Conservation (phyloP, 2,888 invertebrate species). For the Heterodera filipjevi region DNA sequence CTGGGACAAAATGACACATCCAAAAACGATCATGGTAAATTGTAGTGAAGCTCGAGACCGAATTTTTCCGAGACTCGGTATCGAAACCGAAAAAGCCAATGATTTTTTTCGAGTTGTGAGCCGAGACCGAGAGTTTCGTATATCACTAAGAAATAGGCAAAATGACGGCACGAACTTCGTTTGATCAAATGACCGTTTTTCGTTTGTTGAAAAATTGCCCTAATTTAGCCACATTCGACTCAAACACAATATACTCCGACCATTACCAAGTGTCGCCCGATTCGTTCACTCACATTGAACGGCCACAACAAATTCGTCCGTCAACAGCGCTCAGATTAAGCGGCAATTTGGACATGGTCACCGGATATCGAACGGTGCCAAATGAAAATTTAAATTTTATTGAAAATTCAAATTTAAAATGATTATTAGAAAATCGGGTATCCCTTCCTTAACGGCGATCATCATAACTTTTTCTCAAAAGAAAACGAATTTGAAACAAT, state of each 20-base stretch:
- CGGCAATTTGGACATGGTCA: slow-evolving; percentile 39
- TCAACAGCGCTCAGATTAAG: slow-evolving; percentile 43
- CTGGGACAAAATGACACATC: not conserved
- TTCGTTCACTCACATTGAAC: slow-evolving; percentile 11
- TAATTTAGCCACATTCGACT: slow-evolving; percentile 42
- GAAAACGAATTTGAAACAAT: too few relatives aligned
- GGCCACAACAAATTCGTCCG: slow-evolving; percentile 39
- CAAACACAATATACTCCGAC: slow-evolving; percentile 42
- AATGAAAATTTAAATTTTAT: not conserved
- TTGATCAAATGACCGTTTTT: too few relatives aligned
- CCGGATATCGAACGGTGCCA: slow-evolving; percentile 43
- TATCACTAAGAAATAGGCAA: not conserved
- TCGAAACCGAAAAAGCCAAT: too few relatives aligned
- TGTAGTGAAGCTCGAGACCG: too few relatives aligned
- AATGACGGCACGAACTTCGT: too few relatives aligned
- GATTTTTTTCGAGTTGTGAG: too few relatives aligned
- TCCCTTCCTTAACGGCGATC: too few relatives aligned
- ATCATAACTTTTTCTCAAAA: too few relatives aligned
- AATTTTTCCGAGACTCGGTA: too few relatives aligned
- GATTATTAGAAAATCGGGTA: too few relatives aligned
- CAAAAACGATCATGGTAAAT: too few relatives aligned
- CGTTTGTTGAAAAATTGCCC: not conserved
- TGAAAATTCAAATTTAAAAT: slow-evolving; percentile 21
- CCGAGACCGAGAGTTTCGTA: too few relatives aligned
- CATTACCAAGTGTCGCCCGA: slow-evolving; percentile 37